phyloP scores from a whole-genome alignment of 2,797 vertebrate genomes.

The Pagetopsis macropterus region DNA sequence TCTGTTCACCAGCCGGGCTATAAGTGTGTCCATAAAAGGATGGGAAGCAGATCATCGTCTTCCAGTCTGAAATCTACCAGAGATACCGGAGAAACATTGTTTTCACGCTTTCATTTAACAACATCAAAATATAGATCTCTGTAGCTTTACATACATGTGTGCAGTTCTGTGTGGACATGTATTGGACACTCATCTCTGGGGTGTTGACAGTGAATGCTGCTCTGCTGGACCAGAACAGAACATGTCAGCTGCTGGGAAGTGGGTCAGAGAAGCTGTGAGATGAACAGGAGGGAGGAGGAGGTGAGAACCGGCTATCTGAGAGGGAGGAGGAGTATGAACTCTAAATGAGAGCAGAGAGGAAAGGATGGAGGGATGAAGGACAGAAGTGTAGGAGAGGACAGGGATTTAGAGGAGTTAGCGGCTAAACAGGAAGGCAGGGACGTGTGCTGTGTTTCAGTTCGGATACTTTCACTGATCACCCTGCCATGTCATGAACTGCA shows the following conservation, averaged over 20 bases:
- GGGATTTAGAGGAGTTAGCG: background rate
- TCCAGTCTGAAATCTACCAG: no score
- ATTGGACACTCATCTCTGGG: background rate
- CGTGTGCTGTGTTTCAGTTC: no score
- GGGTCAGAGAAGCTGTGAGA: constrained; percentile 38
- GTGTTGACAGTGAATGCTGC: constrained; percentile 1
- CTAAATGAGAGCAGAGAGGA: background rate
- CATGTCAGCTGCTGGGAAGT: constrained; percentile 41
- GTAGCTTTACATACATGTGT: background rate
- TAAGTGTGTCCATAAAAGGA: no score
- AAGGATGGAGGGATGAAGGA: background rate
- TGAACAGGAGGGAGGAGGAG: constrained; percentile 53
- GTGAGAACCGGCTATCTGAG: constrained; percentile 42
- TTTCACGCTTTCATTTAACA: no score
- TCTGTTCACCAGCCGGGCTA: no score
- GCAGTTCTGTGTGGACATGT: background rate
- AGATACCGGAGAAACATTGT: no score
- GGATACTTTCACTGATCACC: no score
- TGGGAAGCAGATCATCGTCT: no score
- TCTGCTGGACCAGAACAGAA: constrained; percentile 28
- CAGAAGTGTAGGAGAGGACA: background rate
- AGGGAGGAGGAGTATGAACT: constrained; percentile 1
- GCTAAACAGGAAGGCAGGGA: background rate
- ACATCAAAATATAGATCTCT: background rate
- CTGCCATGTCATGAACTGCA: no score